Evolutionary conservation across 2,888 invertebrate genomes (phyloP).

Genomic region (Andrena camellia): DNA sequence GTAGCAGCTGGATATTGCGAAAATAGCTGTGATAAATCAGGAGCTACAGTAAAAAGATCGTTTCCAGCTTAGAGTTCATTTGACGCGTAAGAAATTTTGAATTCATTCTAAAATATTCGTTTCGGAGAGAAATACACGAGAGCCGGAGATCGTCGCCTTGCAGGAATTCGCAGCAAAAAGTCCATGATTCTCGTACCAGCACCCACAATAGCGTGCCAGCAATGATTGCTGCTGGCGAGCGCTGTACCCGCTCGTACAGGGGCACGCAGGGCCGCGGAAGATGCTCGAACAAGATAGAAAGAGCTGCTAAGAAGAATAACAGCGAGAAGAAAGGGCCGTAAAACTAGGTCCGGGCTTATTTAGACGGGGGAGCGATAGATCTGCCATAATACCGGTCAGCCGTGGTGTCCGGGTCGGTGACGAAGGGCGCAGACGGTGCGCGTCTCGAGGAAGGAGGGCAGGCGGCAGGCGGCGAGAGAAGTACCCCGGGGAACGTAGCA

Average conservation of each 20-base stretch:
- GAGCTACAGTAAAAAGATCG: no score
- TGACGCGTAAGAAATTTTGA: neutral
- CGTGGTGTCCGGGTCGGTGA: conserved; percentile 30
- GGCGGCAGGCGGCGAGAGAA: conserved; percentile 43
- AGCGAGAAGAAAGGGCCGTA: conserved; percentile 42
- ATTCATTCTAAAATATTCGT: neutral
- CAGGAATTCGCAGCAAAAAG: neutral
- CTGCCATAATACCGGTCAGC: conserved; percentile 57
- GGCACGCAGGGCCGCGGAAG: neutral
- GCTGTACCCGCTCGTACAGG: neutral
- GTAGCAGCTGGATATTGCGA: neutral
- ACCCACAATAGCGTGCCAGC: no score
- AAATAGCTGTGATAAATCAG: no score
- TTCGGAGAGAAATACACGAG: neutral
- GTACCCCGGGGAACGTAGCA: conserved; percentile 40
- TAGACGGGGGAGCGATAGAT: conserved; percentile 52
- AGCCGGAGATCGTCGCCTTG: neutral
- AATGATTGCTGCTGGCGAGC: neutral
- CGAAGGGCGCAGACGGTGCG: conserved; percentile 43
- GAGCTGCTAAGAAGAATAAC: conserved; percentile 31
- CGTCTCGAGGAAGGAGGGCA: conserved; percentile 51
- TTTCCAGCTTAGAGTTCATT: neutral
- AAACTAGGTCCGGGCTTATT: conserved; percentile 61
- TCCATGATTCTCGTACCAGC: neutral
- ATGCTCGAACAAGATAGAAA: conserved; percentile 25